A percentile compares a stretch with the other conserved stretches of the same genome.
Evolutionary conservation across 2,113 vertebrate genomes (phyloP).

Genomic region (Microcebus griseorufus): DNA sequence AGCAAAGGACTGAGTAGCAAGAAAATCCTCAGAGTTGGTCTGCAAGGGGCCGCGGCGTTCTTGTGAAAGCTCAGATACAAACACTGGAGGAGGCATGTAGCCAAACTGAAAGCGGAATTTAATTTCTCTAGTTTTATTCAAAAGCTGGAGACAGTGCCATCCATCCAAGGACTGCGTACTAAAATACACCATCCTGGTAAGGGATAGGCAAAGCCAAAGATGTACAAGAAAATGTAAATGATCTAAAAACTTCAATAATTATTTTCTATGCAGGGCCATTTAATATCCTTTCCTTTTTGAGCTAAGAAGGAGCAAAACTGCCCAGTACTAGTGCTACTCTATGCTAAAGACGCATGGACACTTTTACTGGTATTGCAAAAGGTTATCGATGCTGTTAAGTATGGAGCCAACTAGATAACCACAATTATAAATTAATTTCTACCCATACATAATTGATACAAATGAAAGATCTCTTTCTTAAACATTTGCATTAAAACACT

Average conservation of each 20-base stretch:
- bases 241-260: slow-evolving; percentile 23
- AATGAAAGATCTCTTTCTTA: slow-evolving; percentile 82
- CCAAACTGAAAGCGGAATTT: slow-evolving; percentile 82
- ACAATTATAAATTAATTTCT: slow-evolving; percentile 85
- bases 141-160: slow-evolving; percentile 75
- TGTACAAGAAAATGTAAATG: neutral
- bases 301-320: slow-evolving; percentile 61
- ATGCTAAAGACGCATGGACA: neutral
- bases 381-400: slow-evolving; percentile 71
- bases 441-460: slow-evolving; percentile 81
- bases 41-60: slow-evolving; percentile 69
- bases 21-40: slow-evolving; percentile 70
- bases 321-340: slow-evolving; percentile 23
- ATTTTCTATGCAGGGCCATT: neutral
- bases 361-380: slow-evolving; percentile 24
- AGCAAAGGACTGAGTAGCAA: slow-evolving; percentile 31
- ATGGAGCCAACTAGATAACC: slow-evolving; percentile 76
- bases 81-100: slow-evolving; percentile 75
- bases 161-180: slow-evolving; percentile 49
- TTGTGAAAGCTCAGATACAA: slow-evolving; percentile 77
- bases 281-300: slow-evolving; percentile 63
- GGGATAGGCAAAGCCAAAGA: neutral
- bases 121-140: slow-evolving; percentile 82
- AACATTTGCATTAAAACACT: slow-evolving; percentile 84
- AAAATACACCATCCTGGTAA: slow-evolving; percentile 2